Conservation (phyloP, 2,113 vertebrate species). For the Halcyon malimbica region DNA sequence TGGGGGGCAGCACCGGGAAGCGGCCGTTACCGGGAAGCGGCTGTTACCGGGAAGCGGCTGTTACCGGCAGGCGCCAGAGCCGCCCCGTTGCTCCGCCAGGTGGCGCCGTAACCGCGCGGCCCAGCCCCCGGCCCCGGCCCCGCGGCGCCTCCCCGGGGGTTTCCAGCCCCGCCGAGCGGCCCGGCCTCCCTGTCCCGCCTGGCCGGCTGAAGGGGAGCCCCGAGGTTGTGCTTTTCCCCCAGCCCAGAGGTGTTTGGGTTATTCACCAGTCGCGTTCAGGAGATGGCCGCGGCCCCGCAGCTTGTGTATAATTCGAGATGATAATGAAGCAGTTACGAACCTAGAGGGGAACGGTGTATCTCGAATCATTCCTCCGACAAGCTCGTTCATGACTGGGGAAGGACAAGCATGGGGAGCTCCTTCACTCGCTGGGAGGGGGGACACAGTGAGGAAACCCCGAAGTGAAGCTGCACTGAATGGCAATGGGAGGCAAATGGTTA, state of each 20-base stretch:
- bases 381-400: fast-evolving
- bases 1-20: too few relatives aligned
- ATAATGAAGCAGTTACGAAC: background rate
- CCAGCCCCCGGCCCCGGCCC: background rate
- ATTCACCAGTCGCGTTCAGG: too few relatives aligned
- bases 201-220: background rate
- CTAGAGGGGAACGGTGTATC: background rate
- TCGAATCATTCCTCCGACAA: background rate
- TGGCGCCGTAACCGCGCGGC: constrained; percentile 27
- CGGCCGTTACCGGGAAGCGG: too few relatives aligned
- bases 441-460: fast-evolving
- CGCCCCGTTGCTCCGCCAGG: background rate
- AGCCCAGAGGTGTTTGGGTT: background rate
- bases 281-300: fast-evolving
- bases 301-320: too few relatives aligned
- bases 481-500: background rate
- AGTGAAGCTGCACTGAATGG: background rate
- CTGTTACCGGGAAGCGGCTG: too few relatives aligned
- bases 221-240: background rate
- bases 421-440: too few relatives aligned
- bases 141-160: background rate
- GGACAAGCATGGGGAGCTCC: background rate
- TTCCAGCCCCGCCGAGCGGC: background rate
- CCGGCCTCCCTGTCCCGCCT: background rate
- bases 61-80: too few relatives aligned